Conservation (phyloP, 2,888 invertebrate species). For the Platypus cylindrus region DNA sequence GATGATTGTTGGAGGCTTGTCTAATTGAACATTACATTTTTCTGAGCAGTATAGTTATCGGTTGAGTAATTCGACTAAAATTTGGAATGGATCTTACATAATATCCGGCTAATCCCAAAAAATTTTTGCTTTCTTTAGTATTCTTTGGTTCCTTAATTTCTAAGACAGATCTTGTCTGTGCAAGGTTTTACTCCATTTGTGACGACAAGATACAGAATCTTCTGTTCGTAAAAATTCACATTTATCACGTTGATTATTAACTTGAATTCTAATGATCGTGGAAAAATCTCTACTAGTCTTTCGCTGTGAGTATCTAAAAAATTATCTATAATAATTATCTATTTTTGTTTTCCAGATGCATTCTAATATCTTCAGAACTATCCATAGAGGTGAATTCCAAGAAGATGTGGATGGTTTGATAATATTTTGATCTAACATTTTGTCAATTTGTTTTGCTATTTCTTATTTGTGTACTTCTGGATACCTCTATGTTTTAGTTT, state of each 20-base stretch:
- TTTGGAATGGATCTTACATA: constrained; percentile 16
- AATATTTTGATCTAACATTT: constrained; percentile 18
- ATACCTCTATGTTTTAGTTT: constrained; percentile 19
- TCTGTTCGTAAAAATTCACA: constrained; percentile 16
- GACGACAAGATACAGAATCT: constrained; percentile 15
- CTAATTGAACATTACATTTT: constrained; percentile 11
- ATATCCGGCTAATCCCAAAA: constrained; percentile 17
- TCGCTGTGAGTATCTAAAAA: constrained; percentile 19
- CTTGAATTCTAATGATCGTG: constrained; percentile 14
- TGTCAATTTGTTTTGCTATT: constrained; percentile 21
- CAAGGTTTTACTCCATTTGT: constrained; percentile 16
- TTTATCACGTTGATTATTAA: constrained; percentile 17
- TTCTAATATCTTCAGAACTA: no score
- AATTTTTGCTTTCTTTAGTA: constrained; percentile 16
- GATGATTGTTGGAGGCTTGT: constrained; percentile 13
- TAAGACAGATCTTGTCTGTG: constrained; percentile 10
- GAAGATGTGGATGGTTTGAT: no score
- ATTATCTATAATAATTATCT: no score
- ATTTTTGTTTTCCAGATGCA: no score
- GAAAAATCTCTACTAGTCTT: constrained; percentile 18
- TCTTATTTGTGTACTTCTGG: no score
- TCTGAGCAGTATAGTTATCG: constrained; percentile 15
- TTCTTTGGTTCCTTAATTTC: constrained; percentile 11
- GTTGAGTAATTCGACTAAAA: constrained; percentile 14
- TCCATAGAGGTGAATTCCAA: no score